Evolutionary conservation across 2,797 vertebrate genomes (phyloP).

Genomic region (Centroberyx gerrardi): DNA sequence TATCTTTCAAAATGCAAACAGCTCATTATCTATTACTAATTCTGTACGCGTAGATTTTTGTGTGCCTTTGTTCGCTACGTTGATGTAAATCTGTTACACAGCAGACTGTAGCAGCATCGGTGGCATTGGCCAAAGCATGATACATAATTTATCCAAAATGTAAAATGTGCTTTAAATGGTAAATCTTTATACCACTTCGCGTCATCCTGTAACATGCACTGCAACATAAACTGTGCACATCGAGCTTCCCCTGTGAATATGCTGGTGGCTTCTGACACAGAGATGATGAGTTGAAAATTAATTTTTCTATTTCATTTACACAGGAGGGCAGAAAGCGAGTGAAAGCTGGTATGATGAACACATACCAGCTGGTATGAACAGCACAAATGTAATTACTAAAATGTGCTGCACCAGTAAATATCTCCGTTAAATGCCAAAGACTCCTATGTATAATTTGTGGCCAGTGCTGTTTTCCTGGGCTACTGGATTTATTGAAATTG

Average conservation of each 20-base stretch:
- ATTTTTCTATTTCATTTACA: conserved; percentile 70
- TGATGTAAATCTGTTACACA: conserved; percentile 21
- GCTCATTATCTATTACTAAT: conserved; percentile 63
- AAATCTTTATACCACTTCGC: conserved; percentile 20
- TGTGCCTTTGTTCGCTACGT: conserved; percentile 33
- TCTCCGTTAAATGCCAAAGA: conserved; percentile 73
- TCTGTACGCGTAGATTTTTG: conserved; percentile 21
- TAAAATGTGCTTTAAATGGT: conserved; percentile 44
- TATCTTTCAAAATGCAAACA: conserved; percentile 60
- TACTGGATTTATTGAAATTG: conserved; percentile 70
- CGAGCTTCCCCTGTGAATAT: conserved; percentile 20
- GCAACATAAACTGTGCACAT: conserved; percentile 34
- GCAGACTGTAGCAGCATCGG: conserved; percentile 7
- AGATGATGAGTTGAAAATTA: conserved; percentile 71
- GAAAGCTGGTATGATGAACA: conserved; percentile 68
- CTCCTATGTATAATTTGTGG: conserved; percentile 74
- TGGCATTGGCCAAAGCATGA: conserved; percentile 37
- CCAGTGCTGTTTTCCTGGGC: conserved; percentile 62
- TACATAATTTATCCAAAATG: conserved; percentile 49
- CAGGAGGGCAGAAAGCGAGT: conserved; percentile 59
- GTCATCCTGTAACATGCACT: conserved; percentile 36
- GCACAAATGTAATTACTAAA: conserved; percentile 81
- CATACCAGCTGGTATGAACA: conserved; percentile 69
- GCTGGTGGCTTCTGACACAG: conserved; percentile 61
- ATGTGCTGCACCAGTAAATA: conserved; percentile 80